Conservation (phyloP, 2,888 invertebrate species). For the Axea sp. region DNA sequence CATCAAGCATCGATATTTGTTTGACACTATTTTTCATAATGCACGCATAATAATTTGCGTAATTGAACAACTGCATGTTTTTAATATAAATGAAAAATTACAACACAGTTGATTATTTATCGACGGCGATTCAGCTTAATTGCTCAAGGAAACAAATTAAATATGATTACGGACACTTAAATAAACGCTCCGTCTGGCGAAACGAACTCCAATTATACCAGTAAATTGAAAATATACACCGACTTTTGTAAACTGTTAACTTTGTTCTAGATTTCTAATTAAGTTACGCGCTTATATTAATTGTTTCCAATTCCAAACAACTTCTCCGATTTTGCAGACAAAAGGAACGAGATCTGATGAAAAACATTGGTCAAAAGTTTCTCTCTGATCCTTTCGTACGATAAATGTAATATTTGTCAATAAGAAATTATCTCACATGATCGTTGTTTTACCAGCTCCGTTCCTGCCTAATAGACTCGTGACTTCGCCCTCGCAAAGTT, state of each 20-base stretch:
- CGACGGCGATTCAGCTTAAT: not conserved
- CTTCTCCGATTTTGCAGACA: not conserved
- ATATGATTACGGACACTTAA: constrained; percentile 11
- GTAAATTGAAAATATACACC: constrained; percentile 19
- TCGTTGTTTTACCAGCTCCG: constrained; percentile 95
- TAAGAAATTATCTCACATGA: constrained; percentile 93
- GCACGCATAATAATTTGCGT: too few relatives aligned
- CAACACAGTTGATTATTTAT: not conserved
- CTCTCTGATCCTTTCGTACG: too few relatives aligned
- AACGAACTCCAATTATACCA: constrained; percentile 10
- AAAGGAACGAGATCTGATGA: not conserved
- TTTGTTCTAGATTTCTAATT: constrained; percentile 16
- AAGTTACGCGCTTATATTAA: constrained; percentile 19
- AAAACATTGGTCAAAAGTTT: constrained; percentile 10
- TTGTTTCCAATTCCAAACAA: constrained; percentile 8
- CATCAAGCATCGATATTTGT: too few relatives aligned
- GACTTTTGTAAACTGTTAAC: constrained; percentile 17
- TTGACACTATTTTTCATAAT: too few relatives aligned
- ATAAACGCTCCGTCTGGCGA: not conserved
- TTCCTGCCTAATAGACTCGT: constrained; percentile 93
- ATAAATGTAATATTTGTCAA: too few relatives aligned
- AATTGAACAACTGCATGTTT: too few relatives aligned
- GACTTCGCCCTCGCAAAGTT: constrained; percentile 90
- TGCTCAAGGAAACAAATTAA: constrained; percentile 7
- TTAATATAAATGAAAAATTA: too few relatives aligned